These are phyloP conservation scores for Gortyna flavago DNA, from an alignment of 2,888 invertebrate genomes.

Conservation along the genomic window DNA sequence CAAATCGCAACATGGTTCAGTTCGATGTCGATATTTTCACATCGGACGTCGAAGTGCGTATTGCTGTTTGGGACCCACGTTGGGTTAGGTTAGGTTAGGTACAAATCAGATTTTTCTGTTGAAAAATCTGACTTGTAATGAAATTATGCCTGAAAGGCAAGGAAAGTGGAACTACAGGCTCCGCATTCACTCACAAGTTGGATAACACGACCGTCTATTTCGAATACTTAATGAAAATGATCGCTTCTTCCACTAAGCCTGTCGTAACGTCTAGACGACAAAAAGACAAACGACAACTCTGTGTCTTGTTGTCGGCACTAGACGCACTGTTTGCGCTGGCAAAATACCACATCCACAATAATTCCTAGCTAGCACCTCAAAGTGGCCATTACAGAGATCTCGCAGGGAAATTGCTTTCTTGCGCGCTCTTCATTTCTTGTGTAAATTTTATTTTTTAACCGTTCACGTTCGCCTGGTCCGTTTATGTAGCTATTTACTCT, in stretches of 20 bases:
- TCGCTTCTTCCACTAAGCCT: not conserved
- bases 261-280: not conserved
- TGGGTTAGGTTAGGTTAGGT: too few relatives aligned
- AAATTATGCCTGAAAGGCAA: not conserved
- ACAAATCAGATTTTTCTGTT: too few relatives aligned
- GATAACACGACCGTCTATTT: not conserved
- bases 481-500: conserved; percentile 58
- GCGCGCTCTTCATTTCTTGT: conserved; percentile 81
- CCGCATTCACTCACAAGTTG: not conserved
- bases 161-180: not conserved
- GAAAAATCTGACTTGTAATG: not conserved
- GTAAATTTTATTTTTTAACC: conserved; percentile 83
- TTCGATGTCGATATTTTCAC: not conserved
- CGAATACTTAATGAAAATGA: not conserved
- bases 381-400: conserved; percentile 79
- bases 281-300: not conserved
- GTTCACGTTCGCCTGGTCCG: conserved; percentile 67
- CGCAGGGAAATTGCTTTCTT: conserved; percentile 81
- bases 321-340: not conserved
- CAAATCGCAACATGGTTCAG: not conserved
- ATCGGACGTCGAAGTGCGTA: not conserved
- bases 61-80: not conserved
- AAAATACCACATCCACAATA: conserved; percentile 58
- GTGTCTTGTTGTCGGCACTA: not conserved
- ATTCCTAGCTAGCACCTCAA: conserved; percentile 49